Evolutionary conservation across 2,888 invertebrate species (phyloP).

Genomic region (Chorisops tibialis): DNA sequence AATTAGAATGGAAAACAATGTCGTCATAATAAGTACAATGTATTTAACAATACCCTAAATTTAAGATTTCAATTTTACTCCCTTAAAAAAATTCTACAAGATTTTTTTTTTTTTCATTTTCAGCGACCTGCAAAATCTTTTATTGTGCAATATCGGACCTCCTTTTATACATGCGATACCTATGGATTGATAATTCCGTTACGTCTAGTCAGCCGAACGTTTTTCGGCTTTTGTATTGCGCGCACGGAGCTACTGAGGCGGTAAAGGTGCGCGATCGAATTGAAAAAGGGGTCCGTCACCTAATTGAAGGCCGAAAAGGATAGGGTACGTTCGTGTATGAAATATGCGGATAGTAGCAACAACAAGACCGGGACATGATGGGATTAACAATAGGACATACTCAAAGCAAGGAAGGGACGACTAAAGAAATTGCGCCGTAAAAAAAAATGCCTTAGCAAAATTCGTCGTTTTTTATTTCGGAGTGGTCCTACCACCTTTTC

Average conservation of each 20-base stretch:
- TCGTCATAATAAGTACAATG: too few species aligned
- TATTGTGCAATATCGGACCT: too few species aligned
- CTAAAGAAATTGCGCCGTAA: neutral
- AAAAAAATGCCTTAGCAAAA: constrained; percentile 2
- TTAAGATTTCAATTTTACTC: too few species aligned
- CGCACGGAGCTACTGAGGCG: too few species aligned
- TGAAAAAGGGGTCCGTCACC: constrained; percentile 29
- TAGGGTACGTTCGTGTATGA: constrained; percentile 18
- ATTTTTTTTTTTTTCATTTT: too few species aligned
- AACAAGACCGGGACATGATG: constrained; percentile 20
- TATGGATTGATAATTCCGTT: constrained; percentile 1
- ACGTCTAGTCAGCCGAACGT: constrained; percentile 16
- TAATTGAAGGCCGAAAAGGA: constrained; percentile 30
- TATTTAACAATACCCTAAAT: too few species aligned
- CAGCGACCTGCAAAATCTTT: too few species aligned
- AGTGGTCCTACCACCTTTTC: too few species aligned
- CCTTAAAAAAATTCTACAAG: too few species aligned
- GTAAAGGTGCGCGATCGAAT: constrained; percentile 17
- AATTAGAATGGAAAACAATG: too few species aligned
- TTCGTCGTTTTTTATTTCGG: neutral
- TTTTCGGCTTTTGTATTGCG: constrained; percentile 7
- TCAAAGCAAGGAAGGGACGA: neutral
- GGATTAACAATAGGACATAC: constrained; percentile 29
- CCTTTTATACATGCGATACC: too few species aligned
- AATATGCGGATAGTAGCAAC: constrained; percentile 20